Evolutionary conservation across 2,113 vertebrate genomes (phyloP).

Genomic region (Ictalurus furcatus): DNA sequence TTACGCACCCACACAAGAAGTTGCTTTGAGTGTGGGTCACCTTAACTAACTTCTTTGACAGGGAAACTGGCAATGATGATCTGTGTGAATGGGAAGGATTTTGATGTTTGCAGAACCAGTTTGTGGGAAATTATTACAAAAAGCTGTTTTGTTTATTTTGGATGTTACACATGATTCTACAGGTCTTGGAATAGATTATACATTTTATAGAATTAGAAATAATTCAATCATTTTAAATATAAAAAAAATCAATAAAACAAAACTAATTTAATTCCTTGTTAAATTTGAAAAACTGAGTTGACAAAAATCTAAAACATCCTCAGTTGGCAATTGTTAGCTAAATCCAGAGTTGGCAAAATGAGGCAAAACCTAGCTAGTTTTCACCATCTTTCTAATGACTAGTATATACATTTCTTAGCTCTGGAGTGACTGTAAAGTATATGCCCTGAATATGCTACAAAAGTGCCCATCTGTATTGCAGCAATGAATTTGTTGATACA

Average conservation of each 20-base stretch:
- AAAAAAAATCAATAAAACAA: background rate
- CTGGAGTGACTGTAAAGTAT: slow-evolving; percentile 26
- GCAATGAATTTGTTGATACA: slow-evolving; percentile 49
- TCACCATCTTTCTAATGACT: slow-evolving; percentile 3
- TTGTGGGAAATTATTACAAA: slow-evolving; percentile 9
- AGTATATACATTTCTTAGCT: slow-evolving; percentile 11
- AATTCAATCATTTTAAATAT: background rate
- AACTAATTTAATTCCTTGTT: background rate
- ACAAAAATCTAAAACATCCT: background rate
- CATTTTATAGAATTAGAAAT: background rate
- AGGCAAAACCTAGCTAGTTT: background rate
- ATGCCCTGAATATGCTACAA: slow-evolving; percentile 34
- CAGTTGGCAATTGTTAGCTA: background rate
- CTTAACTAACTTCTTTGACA: slow-evolving; percentile 55
- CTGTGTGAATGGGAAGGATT: slow-evolving; percentile 33
- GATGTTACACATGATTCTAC: background rate
- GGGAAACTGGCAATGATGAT: slow-evolving; percentile 44
- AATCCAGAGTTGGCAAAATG: background rate
- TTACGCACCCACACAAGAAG: slow-evolving; percentile 43
- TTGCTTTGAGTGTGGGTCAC: slow-evolving; percentile 53
- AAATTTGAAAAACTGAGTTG: background rate
- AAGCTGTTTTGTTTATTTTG: background rate
- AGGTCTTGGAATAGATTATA: background rate
- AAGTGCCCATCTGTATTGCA: slow-evolving; percentile 19
- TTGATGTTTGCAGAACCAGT: slow-evolving; percentile 36